Evolutionary conservation across 2,888 invertebrate species (phyloP).

Genomic region (Nysson spinosus): DNA sequence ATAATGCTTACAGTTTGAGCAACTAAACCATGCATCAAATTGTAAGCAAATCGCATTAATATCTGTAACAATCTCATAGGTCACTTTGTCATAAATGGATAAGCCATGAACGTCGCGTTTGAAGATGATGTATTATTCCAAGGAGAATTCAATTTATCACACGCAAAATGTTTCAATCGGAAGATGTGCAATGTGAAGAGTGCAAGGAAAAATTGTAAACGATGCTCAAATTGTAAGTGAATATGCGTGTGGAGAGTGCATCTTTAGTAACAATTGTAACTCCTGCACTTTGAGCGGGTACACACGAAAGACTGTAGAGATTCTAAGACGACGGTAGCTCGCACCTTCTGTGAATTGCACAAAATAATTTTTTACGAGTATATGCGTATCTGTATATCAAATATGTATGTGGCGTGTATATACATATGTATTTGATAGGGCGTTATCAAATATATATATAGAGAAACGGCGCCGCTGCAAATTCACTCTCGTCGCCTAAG

Average conservation of each 20-base stretch:
- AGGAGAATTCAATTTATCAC: too few relatives aligned
- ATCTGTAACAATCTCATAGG: too few relatives aligned
- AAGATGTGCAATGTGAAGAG: not conserved
- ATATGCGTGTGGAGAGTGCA: constrained; percentile 22
- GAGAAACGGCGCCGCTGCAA: constrained; percentile 6
- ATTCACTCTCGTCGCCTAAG: constrained; percentile 23
- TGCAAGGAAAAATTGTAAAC: not conserved
- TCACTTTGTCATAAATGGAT: too few relatives aligned
- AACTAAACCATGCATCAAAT: constrained; percentile 11
- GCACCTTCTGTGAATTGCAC: constrained; percentile 41
- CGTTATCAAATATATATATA: not conserved
- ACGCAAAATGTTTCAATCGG: not conserved
- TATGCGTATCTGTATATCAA: too few relatives aligned
- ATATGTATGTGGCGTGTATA: constrained; percentile 3
- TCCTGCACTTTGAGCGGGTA: not conserved
- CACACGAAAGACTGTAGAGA: constrained; percentile 39
- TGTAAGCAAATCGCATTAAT: not conserved
- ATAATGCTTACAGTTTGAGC: not conserved
- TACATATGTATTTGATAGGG: constrained; percentile 6
- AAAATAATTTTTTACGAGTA: constrained; percentile 37
- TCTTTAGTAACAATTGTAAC: not conserved
- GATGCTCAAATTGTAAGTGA: constrained; percentile 41
- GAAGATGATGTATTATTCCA: too few relatives aligned
- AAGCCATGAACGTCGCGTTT: too few relatives aligned
- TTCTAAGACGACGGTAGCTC: constrained; percentile 26